Conservation (phyloP, 2,113 vertebrate genomes). For the Grallaria varia region DNA sequence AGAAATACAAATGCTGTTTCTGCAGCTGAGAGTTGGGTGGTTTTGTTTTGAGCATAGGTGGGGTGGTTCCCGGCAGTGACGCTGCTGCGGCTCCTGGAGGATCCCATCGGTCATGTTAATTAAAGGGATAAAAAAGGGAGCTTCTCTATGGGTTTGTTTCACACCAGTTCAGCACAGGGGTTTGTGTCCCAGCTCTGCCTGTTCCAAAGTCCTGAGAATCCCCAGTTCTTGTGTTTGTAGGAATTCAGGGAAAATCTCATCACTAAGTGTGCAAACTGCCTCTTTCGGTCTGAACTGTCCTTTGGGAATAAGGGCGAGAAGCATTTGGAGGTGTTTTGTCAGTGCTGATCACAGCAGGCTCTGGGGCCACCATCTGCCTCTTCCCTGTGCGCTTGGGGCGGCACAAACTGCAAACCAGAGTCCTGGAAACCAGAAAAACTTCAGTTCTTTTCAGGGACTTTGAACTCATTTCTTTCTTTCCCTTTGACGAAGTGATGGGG, state of each 20-base stretch:
- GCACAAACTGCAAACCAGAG: background rate
- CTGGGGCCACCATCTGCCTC: background rate
- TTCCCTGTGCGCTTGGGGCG: background rate
- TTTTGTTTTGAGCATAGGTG: slow-evolving; percentile 2
- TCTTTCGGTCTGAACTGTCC: background rate
- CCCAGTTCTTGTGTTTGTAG: background rate
- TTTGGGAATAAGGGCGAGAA: background rate
- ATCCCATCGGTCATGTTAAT: background rate
- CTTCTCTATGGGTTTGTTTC: background rate
- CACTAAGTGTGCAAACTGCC: fast-evolving
- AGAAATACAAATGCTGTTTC: slow-evolving; percentile 55
- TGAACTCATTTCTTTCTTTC: background rate
- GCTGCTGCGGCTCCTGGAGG: background rate
- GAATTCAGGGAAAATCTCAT: background rate
- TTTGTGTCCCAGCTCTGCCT: background rate
- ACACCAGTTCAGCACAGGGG: background rate
- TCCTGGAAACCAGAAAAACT: background rate
- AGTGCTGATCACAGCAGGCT: background rate
- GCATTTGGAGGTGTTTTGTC: background rate
- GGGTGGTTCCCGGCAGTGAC: background rate
- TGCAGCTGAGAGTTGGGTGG: slow-evolving; percentile 57
- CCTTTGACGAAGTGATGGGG: background rate
- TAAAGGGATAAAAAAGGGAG: background rate
- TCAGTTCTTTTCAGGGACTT: background rate
- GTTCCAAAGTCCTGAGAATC: background rate